Base-by-base conservation (phyloP, 2,888 invertebrate species). In the Phaedon cochleariae region DNA sequence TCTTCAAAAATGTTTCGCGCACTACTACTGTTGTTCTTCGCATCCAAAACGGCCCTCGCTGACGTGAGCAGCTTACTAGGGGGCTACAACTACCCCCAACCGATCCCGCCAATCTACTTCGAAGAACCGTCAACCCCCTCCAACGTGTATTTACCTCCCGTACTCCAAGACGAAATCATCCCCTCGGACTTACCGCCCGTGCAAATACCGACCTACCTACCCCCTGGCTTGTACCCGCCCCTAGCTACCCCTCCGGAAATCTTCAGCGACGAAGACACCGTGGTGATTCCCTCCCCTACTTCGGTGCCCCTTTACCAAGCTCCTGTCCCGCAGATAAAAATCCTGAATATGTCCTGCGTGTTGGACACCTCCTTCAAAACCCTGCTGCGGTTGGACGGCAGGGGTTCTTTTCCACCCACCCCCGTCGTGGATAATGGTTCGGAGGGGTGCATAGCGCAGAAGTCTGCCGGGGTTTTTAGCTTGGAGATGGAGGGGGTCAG, bases 401-500 rank as follows among this genome's bases (percentile, higher is more conserved):
- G 52, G 26, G 10, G 41, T 57, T 21, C 49, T 15, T 37, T 48
- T 9, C 15, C 68, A 59, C 46, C 81, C 79, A 41, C 41, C 41
- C 34, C 82, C 79, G 37, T 75, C 73, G 10, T 68, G 62, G 31
- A 86, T 82, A 15, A 81, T 77, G 45, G 78, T 84, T 49, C 73
- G 34, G 80, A 76, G 29, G 71, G 73, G 37, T 77, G 77, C 64
- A 29, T 77, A 10, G 55, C 21, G 5, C 18, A 41, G 17, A 22
- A 17, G 31, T 60, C 72, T 29, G 77, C 73, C 31, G 78, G 20
- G 65, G 81, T 70, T n/a, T 80, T 76, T 61, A 84, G 81, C 57
- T 75, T 88, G 2, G 84, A 86, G 70, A 81, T 88, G 59, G 80
- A 82, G 2, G 84, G 82, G 0, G 62, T 45, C 12, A 81, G 82